A percentile compares a stretch with the other conserved stretches of the same genome.
phyloP scores from a whole-genome alignment of 2,888 invertebrate genomes.

The Tribolium freemani region DNA sequence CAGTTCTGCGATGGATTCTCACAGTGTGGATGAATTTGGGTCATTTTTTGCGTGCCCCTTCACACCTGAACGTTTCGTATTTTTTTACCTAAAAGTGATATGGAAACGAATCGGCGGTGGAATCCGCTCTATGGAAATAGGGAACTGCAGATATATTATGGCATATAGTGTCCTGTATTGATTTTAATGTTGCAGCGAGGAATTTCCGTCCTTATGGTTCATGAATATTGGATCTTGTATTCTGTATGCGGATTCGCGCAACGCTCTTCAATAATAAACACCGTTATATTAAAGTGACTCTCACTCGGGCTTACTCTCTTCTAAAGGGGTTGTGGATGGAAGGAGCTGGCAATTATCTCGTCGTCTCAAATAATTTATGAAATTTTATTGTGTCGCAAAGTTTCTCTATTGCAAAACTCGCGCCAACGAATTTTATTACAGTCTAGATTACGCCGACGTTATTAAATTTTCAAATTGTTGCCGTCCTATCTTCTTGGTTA shows the following conservation, averaged over 20 bases:
- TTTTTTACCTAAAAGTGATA: slow-evolving; percentile 28
- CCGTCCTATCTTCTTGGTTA: neutral
- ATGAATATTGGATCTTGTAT: slow-evolving; percentile 61
- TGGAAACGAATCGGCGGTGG: slow-evolving; percentile 17
- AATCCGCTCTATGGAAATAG: slow-evolving; percentile 63
- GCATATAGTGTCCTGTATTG: slow-evolving; percentile 68
- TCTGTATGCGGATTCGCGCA: slow-evolving; percentile 62
- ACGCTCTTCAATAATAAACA: slow-evolving; percentile 66
- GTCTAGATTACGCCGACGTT: slow-evolving; percentile 71
- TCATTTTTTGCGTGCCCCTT: slow-evolving; percentile 34
- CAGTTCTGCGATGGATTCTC: slow-evolving; percentile 15
- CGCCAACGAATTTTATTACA: slow-evolving; percentile 71
- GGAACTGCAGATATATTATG: slow-evolving; percentile 68
- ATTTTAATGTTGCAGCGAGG: slow-evolving; percentile 66
- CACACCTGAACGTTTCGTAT: slow-evolving; percentile 27
- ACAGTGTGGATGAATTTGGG: slow-evolving; percentile 34
- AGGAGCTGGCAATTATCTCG: slow-evolving; percentile 38
- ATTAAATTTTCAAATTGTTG: slow-evolving; percentile 45
- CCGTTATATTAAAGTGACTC: slow-evolving; percentile 62
- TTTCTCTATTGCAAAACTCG: slow-evolving; percentile 60
- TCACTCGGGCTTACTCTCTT: slow-evolving; percentile 21
- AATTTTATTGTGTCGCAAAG: slow-evolving; percentile 61
- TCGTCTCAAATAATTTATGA: slow-evolving; percentile 61
- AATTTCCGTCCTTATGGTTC: slow-evolving; percentile 63
- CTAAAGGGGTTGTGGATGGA: slow-evolving; percentile 30